Evolutionary conservation across 1,140 invertebrate genomes (phyloP).

Genomic region (Dinothrombium tinctorium): DNA sequence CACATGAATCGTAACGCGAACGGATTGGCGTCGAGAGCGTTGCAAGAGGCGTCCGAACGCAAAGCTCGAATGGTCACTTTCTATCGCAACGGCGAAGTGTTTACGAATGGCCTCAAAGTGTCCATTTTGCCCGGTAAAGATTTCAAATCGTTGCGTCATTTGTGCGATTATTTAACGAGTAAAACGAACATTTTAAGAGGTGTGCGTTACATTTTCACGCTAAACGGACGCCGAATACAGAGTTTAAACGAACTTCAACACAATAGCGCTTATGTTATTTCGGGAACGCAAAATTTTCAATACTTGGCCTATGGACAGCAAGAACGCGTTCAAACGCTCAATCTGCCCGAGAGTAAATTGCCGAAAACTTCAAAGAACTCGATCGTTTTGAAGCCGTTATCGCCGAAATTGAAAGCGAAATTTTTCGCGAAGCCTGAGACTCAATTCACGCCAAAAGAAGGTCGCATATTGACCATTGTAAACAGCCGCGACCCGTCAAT

Average conservation of each 20-base stretch:
- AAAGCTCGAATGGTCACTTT: slow-evolving; percentile 56
- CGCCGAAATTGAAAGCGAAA: no score
- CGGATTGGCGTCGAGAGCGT: slow-evolving; percentile 7
- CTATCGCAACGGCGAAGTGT: slow-evolving; percentile 76
- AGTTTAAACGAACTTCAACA: slow-evolving; percentile 63
- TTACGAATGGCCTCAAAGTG: slow-evolving; percentile 64
- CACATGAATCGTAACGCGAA: no score
- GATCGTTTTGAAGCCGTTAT: no score
- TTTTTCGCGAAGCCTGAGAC: slow-evolving; percentile 10
- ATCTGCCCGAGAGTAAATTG: slow-evolving; percentile 3
- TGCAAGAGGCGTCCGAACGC: slow-evolving; percentile 7
- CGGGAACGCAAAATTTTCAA: slow-evolving; percentile 74
- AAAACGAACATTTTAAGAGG: slow-evolving; percentile 19
- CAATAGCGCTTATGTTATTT: slow-evolving; percentile 68
- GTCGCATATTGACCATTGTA: slow-evolving; percentile 64
- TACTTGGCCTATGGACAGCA: not conserved
- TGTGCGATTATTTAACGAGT: slow-evolving; percentile 37
- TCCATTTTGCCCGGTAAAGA: slow-evolving; percentile 65
- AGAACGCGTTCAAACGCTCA: slow-evolving; percentile 7
- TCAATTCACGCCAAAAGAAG: slow-evolving; percentile 26
- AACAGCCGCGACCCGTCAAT: slow-evolving; percentile 59
- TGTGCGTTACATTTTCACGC: slow-evolving; percentile 50
- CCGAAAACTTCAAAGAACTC: no score
- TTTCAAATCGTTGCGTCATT: slow-evolving; percentile 55
- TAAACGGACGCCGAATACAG: slow-evolving; percentile 60